phyloP scores from a whole-genome alignment of 2,113 vertebrate species.

The Ceratotherium simum region DNA sequence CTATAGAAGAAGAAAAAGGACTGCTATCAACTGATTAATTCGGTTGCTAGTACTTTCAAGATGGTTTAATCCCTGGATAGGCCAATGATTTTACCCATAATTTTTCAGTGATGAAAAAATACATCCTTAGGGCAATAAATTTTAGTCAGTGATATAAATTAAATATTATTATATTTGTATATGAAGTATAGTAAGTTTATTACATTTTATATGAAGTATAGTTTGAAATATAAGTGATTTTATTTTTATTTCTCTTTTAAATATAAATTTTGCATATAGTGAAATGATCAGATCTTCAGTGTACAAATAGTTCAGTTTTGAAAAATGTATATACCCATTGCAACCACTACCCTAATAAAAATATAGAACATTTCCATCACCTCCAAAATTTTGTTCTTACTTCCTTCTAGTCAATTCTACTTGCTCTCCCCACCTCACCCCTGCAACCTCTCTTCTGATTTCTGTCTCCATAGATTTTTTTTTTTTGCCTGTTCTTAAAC shows the following conservation, averaged over 20 bases:
- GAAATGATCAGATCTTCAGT: slow-evolving; percentile 29
- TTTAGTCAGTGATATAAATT: slow-evolving; percentile 21
- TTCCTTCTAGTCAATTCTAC: neutral
- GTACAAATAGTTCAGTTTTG: neutral
- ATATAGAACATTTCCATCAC: neutral
- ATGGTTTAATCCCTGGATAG: neutral
- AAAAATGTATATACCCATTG: neutral
- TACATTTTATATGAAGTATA: neutral
- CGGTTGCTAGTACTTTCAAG: neutral
- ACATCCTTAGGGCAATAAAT: neutral
- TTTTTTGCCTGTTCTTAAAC: neutral
- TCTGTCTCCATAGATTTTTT: neutral
- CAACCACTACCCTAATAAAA: neutral
- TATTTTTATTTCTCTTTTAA: neutral
- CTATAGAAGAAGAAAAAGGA: neutral
- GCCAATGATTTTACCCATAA: neutral
- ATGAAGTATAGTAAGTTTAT: neutral
- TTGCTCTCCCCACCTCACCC: neutral
- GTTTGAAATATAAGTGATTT: neutral
- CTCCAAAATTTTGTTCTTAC: neutral
- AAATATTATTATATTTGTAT: neutral
- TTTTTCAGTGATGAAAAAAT: neutral
- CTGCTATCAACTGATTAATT: neutral
- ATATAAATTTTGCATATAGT: neutral
- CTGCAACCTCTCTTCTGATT: slow-evolving; percentile 16